Percentiles rank a stretch among this genome's conserved stretches.
These are phyloP conservation scores for Neuroterus valhalla DNA, from an alignment of 1,140 invertebrate genomes.

Conservation along the genomic window DNA sequence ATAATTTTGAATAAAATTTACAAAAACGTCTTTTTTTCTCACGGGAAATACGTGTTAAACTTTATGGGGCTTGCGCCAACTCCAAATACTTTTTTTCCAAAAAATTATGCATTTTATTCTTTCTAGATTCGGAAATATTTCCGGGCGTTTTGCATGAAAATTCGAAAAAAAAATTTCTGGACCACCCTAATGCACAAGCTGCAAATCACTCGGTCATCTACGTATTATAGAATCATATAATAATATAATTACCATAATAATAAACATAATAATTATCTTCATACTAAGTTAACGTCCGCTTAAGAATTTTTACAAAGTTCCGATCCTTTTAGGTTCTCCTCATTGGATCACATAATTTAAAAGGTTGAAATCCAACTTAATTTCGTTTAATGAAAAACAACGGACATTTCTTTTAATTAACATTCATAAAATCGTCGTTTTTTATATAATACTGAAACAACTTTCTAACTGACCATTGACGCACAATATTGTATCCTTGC, in stretches of 20 bases:
- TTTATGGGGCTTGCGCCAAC: too few species aligned
- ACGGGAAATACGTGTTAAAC: too few species aligned
- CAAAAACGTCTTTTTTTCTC: too few species aligned
- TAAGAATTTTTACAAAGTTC: conserved; percentile 19
- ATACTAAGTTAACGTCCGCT: conserved; percentile 1
- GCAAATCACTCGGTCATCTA: too few species aligned
- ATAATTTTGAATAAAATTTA: too few species aligned
- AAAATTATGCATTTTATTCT: too few species aligned
- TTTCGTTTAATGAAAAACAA: conserved; percentile 14
- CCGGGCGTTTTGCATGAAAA: too few species aligned
- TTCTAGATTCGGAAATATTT: too few species aligned
- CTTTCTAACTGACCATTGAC: conserved; percentile 13
- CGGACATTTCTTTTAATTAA: conserved; percentile 8
- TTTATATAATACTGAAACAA: conserved; percentile 22
- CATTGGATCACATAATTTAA: not conserved
- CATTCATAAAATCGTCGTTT: conserved; percentile 25
- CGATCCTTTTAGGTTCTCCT: not conserved
- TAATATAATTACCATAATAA: conserved; percentile 12
- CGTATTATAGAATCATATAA: not conserved
- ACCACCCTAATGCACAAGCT: too few species aligned
- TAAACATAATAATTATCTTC: not conserved
- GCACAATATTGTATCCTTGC: not conserved
- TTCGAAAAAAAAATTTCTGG: too few species aligned
- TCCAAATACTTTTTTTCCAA: too few species aligned
- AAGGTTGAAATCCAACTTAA: not conserved